phyloP scores from a whole-genome alignment of 2,113 vertebrate genomes.

The Cepphus grylle region DNA sequence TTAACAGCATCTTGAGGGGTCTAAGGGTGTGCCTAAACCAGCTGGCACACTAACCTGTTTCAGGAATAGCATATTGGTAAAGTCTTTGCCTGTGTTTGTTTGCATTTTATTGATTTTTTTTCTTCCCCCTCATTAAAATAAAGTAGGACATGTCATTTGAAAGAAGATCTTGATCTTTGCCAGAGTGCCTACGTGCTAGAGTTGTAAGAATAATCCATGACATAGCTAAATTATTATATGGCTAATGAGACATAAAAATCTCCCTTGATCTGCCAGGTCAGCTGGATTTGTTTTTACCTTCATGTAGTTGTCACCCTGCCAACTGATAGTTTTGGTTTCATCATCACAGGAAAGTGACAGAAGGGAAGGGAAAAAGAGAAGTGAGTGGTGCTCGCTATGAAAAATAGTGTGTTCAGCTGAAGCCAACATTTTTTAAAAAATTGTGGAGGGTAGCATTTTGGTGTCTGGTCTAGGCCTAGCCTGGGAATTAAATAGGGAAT shows the following conservation, averaged over 20 bases:
- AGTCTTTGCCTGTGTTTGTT: not conserved
- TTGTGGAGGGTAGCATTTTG: not conserved
- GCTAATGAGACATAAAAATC: not conserved
- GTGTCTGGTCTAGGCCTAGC: not conserved
- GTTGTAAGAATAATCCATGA: not conserved
- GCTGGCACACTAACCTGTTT: not conserved
- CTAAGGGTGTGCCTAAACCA: not conserved
- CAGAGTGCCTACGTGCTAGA: not conserved
- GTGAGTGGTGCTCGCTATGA: not conserved
- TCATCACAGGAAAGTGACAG: not conserved
- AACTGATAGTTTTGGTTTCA: not conserved
- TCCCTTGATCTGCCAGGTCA: not conserved
- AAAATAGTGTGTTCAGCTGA: not conserved
- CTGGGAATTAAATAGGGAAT: not conserved
- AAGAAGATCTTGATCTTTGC: not conserved
- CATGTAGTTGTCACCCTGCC: not conserved
- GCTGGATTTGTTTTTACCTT: not conserved
- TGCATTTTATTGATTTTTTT: not conserved
- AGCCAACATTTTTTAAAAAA: not conserved
- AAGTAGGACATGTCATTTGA: not conserved
- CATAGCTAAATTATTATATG: not conserved
- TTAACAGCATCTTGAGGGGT: not conserved
- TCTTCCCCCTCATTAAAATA: not conserved
- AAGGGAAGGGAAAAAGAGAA: not conserved
- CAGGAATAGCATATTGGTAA: not conserved